A percentile compares a stretch with the other conserved stretches of the same genome.
Evolutionary conservation across 2,113 vertebrate genomes (phyloP).

Genomic region (Neopipo cinnamomea): DNA sequence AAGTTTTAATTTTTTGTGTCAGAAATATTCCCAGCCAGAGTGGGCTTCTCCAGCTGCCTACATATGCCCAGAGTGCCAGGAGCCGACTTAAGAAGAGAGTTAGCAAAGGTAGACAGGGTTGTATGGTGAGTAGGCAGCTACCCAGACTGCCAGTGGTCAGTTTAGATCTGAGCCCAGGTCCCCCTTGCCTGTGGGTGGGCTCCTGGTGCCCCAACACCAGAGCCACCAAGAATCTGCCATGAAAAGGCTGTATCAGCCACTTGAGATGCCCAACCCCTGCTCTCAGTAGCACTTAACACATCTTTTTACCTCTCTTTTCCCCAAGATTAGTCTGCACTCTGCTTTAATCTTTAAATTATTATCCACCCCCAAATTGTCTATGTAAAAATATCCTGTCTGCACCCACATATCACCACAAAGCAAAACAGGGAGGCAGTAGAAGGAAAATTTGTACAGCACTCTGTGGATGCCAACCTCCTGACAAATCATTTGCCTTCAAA

Average conservation of each 20-base stretch:
- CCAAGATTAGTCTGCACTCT: background rate
- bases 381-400: slow-evolving; percentile 5
- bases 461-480: background rate
- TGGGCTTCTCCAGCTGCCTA: background rate
- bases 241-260: background rate
- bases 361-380: background rate
- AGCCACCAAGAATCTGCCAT: background rate
- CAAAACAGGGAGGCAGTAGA: background rate
- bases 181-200: background rate
- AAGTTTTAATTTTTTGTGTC: background rate
- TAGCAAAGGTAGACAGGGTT: background rate
- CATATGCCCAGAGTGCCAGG: background rate
- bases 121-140: background rate
- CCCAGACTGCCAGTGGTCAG: background rate
- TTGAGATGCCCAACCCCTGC: background rate
- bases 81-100: background rate
- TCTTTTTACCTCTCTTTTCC: background rate
- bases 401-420: background rate
- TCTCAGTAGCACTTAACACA: background rate
- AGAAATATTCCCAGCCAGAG: background rate
- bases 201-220: background rate
- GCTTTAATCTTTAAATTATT: background rate
- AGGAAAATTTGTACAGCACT: background rate
- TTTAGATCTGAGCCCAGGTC: background rate
- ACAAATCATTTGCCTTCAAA: background rate